Evolutionary conservation across 2,888 invertebrate species (phyloP).

Genomic region (Congeria kusceri): DNA sequence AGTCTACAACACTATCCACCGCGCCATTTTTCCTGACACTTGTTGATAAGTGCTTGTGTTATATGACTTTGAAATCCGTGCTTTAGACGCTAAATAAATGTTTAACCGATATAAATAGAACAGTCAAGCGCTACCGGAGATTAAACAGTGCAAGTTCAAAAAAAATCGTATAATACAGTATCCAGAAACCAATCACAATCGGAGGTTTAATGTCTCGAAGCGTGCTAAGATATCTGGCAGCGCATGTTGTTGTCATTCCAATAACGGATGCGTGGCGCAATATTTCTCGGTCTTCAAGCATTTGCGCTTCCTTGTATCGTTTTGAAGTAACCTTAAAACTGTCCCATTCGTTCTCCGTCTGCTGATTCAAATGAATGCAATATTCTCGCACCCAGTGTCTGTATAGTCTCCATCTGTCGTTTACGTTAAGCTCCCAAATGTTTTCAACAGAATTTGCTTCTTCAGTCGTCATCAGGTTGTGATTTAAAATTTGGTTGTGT

Average conservation of each 20-base stretch:
- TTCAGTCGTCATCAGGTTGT: slow-evolving; percentile 67
- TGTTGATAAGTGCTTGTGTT: too few relatives aligned
- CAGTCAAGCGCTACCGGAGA: too few relatives aligned
- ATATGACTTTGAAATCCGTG: too few relatives aligned
- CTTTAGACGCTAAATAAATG: too few relatives aligned
- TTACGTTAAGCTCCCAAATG: slow-evolving; percentile 75
- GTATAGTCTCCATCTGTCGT: slow-evolving; percentile 86
- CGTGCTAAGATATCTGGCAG: slow-evolving; percentile 77
- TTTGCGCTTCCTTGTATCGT: slow-evolving; percentile 57
- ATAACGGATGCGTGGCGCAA: slow-evolving; percentile 74
- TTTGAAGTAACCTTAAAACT: slow-evolving; percentile 58
- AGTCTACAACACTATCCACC: too few relatives aligned
- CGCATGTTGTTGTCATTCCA: slow-evolving; percentile 84
- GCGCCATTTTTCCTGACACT: too few relatives aligned
- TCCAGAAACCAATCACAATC: slow-evolving; percentile 87
- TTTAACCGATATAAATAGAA: too few relatives aligned
- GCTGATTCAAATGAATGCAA: slow-evolving; percentile 40
- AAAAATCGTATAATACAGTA: too few relatives aligned
- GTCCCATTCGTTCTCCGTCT: slow-evolving; percentile 52
- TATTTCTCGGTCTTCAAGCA: slow-evolving; percentile 72
- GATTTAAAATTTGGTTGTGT: neutral
- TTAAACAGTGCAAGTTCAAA: too few relatives aligned
- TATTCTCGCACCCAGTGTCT: slow-evolving; percentile 82
- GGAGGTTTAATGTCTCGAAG: slow-evolving; percentile 82
- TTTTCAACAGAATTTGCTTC: slow-evolving; percentile 67